Percentiles rank a stretch among this genome's conserved stretches.
Conservation (phyloP, 2,113 vertebrate species). For the Regulus satrapa region DNA sequence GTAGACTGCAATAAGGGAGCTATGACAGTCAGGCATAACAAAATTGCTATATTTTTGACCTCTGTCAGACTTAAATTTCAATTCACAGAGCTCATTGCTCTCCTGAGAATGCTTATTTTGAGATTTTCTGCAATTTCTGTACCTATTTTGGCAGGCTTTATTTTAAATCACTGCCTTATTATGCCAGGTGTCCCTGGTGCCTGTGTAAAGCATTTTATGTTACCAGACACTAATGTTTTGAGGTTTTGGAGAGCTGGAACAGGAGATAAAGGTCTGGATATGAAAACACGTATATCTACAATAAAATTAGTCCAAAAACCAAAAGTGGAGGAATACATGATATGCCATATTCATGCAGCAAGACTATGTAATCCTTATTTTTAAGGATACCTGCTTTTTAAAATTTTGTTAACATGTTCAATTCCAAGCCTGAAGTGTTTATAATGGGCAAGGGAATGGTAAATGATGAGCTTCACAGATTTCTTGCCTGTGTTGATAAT, state of each 20-base stretch:
- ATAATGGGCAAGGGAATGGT: background rate
- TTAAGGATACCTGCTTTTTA: background rate
- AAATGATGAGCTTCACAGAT: background rate
- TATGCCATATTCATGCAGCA: background rate
- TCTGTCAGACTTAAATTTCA: background rate
- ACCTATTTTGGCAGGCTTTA: background rate
- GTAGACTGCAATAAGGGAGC: background rate
- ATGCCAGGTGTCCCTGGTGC: background rate
- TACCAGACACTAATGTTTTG: background rate
- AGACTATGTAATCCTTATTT: background rate
- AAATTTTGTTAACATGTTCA: background rate
- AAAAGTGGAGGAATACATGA: background rate
- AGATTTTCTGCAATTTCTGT: background rate
- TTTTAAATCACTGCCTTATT: background rate
- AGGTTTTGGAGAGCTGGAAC: background rate
- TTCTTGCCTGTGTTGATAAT: background rate
- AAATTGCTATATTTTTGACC: slow-evolving; percentile 9
- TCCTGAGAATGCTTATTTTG: background rate
- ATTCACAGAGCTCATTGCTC: background rate
- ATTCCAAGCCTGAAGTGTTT: background rate
- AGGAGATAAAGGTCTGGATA: background rate
- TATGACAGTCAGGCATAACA: background rate
- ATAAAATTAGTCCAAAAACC: background rate
- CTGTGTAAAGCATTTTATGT: background rate
- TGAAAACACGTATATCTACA: background rate